These are phyloP conservation scores for Ligdia adustata DNA, from an alignment of 2,888 invertebrate species.

Conservation along the genomic window DNA sequence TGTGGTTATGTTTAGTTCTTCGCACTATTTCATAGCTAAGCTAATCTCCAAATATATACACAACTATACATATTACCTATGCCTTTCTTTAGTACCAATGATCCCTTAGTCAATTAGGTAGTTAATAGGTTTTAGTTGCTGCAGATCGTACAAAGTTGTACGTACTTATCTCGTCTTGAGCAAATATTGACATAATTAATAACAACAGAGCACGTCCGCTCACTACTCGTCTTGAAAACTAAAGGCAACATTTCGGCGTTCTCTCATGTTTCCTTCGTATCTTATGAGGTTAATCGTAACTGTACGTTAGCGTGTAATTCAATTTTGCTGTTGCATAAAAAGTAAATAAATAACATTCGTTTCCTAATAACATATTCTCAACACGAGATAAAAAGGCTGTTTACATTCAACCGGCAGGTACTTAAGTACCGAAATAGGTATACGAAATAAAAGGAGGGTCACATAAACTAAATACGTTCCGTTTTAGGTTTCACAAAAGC, in stretches of 20 bases:
- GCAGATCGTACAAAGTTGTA: conserved; percentile 61
- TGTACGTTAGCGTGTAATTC: conserved; percentile 21
- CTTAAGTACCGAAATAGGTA: not conserved
- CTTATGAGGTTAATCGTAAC: conserved; percentile 27
- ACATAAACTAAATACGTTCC: conserved; percentile 16
- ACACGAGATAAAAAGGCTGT: conserved; percentile 5
- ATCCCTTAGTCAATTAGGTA: conserved; percentile 55
- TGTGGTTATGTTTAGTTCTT: no score
- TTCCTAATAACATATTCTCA: conserved; percentile 13
- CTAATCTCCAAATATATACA: no score
- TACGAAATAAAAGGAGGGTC: conserved; percentile 16
- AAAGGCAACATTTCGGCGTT: conserved; percentile 41
- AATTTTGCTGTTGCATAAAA: conserved; percentile 12
- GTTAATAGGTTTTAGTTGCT: conserved; percentile 54
- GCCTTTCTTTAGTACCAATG: conserved; percentile 37
- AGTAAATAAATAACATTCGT: conserved; percentile 9
- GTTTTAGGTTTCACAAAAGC: conserved; percentile 25
- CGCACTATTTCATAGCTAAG: no score
- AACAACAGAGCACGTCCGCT: conserved; percentile 64
- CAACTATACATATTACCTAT: not conserved
- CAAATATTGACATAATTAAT: conserved; percentile 76
- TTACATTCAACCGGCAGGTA: conserved; percentile 5
- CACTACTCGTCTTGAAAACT: conserved; percentile 58
- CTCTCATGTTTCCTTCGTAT: conserved; percentile 32
- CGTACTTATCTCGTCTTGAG: conserved; percentile 61